Conservation (phyloP, 2,113 vertebrate species). For the Burhinus bistriatus region DNA sequence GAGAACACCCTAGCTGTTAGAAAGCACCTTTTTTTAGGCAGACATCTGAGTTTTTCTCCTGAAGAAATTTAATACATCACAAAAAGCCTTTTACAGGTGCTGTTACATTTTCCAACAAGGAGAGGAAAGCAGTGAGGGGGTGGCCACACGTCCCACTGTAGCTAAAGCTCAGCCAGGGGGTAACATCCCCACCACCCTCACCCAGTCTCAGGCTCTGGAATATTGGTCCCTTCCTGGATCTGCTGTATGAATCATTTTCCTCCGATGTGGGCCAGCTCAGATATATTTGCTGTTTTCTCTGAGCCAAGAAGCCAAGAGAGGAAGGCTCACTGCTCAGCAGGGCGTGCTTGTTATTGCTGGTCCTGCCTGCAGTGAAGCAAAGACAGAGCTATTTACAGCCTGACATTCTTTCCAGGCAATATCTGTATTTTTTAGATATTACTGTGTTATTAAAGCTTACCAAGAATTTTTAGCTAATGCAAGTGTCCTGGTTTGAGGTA, state of each 20-base stretch:
- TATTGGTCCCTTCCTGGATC: not conserved
- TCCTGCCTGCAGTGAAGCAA: not conserved
- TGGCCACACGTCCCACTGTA: fast-evolving
- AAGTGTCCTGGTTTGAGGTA: not conserved
- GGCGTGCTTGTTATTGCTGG: not conserved
- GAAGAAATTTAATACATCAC: not conserved
- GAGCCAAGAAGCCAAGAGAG: not conserved
- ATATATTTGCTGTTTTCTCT: not conserved
- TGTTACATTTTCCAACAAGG: not conserved
- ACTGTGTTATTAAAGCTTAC: not conserved
- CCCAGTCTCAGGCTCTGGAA: not conserved
- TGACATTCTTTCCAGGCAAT: not conserved
- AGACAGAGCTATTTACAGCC: not conserved
- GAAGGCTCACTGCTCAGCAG: not conserved
- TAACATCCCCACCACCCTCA: not conserved
- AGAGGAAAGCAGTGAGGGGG: not conserved
- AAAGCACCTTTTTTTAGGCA: not conserved
- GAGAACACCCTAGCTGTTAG: not conserved
- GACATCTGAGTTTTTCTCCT: not conserved
- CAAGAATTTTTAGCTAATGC: not conserved
- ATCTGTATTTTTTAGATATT: not conserved
- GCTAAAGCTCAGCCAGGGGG: not conserved
- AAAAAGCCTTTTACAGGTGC: not conserved
- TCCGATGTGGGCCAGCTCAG: not conserved
- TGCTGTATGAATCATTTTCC: not conserved